These are phyloP conservation scores for Chelonia mydas DNA, from an alignment of 2,797 vertebrate species.

Conservation along the genomic window DNA sequence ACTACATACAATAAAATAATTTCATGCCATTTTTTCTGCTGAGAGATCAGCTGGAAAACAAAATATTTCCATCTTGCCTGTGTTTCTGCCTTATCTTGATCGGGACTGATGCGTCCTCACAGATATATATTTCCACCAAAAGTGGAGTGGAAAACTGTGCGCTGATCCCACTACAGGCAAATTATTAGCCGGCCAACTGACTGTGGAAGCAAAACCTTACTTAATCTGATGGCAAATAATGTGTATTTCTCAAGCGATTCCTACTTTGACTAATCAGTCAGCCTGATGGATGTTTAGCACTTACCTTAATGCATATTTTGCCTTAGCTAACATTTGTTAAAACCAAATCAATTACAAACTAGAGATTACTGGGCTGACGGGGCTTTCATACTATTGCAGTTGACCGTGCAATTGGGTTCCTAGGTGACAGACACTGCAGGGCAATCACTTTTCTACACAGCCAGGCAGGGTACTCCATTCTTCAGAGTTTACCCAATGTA, in stretches of 20 bases:
- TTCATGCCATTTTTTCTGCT: constrained; percentile 49
- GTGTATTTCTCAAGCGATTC: constrained; percentile 73
- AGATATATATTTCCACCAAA: constrained; percentile 42
- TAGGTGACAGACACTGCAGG: constrained; percentile 60
- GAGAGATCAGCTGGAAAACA: constrained; percentile 52
- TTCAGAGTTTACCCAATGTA: constrained; percentile 32
- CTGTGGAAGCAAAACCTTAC: constrained; percentile 78
- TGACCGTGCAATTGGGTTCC: constrained; percentile 67
- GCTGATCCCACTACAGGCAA: constrained; percentile 64
- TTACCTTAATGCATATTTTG: constrained; percentile 78
- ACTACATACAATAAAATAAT: not conserved
- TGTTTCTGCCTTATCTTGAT: constrained; percentile 13
- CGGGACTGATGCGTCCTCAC: constrained; percentile 60
- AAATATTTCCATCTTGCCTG: constrained; percentile 60
- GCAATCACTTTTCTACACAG: constrained; percentile 59
- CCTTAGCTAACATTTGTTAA: constrained; percentile 80
- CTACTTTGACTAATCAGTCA: constrained; percentile 74
- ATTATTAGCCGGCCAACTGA: constrained; percentile 76
- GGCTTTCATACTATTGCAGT: constrained; percentile 66
- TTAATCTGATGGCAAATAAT: constrained; percentile 79
- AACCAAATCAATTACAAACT: constrained; percentile 77
- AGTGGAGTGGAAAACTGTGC: constrained; percentile 54
- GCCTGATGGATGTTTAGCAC: constrained; percentile 75
- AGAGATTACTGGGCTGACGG: constrained; percentile 63
- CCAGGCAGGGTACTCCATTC: constrained; percentile 8